A percentile compares a stretch with the other conserved stretches of the same genome.
Evolutionary conservation across 2,888 invertebrate species (phyloP).

Genomic region (Eulithis prunata): DNA sequence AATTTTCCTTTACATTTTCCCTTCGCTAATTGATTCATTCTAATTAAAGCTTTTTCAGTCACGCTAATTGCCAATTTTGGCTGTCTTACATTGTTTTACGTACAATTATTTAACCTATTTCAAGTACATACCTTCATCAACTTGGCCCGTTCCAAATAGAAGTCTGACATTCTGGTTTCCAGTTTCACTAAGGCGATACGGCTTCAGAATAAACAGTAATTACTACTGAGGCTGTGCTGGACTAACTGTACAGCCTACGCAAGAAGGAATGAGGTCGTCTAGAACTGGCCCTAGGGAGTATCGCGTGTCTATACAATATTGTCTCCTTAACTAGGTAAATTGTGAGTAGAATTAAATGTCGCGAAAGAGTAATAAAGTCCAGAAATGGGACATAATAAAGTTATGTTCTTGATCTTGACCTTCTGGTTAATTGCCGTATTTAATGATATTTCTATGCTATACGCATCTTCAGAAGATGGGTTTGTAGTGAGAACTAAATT

Average conservation of each 20-base stretch:
- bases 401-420: constrained; percentile 2
- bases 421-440: neutral
- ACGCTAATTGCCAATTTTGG: too few species aligned
- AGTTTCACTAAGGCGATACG: constrained; percentile 18
- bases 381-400: constrained; percentile 6
- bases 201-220: constrained; percentile 18
- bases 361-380: constrained; percentile 1
- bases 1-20: neutral
- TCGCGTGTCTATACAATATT: constrained; percentile 24
- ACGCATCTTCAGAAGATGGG: neutral
- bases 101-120: constrained; percentile 15
- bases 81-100: neutral
- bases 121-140: constrained; percentile 2
- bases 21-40: neutral
- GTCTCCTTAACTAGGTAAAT: constrained; percentile 12
- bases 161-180: constrained; percentile 19
- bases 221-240: constrained; percentile 20
- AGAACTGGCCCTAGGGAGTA: constrained; percentile 32
- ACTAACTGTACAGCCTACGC: constrained; percentile 35
- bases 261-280: constrained; percentile 29
- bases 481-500: too few species aligned
- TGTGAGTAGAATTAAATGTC: constrained; percentile 2
- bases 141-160: constrained; percentile 17
- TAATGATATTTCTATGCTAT: neutral
- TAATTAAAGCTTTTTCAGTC: too few species aligned